phyloP scores from a whole-genome alignment of 2,113 vertebrate species.

The Charadrius vociferus region DNA sequence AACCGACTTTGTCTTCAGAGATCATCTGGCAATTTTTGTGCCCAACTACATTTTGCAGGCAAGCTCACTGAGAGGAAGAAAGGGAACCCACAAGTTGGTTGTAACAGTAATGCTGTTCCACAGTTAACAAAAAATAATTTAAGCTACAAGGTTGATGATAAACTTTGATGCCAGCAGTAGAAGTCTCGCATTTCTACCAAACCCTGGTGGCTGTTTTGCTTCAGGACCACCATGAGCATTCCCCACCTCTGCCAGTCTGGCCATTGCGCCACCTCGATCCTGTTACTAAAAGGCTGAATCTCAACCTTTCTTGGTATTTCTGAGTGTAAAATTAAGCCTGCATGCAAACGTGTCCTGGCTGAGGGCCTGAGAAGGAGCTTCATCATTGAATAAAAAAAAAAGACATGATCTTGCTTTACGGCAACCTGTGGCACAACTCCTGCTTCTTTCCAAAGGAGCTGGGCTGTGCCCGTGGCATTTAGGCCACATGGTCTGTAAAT shows the following conservation, averaged over 20 bases:
- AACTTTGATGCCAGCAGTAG: not conserved
- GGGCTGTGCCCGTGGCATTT: not conserved
- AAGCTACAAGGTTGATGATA: not conserved
- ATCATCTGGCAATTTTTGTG: not conserved
- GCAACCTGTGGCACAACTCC: not conserved
- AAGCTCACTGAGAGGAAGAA: not conserved
- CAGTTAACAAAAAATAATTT: not conserved
- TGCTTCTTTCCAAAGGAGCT: not conserved
- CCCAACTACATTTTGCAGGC: not conserved
- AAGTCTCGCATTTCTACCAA: not conserved
- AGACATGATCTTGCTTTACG: not conserved
- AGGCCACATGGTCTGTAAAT: fast-evolving
- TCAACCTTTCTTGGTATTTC: not conserved
- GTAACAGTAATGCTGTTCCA: not conserved
- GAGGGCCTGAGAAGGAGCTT: not conserved
- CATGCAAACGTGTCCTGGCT: not conserved
- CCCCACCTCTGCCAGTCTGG: not conserved
- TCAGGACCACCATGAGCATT: not conserved
- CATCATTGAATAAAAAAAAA: not conserved
- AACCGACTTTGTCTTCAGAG: not conserved
- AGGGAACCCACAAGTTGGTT: not conserved
- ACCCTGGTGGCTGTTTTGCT: not conserved
- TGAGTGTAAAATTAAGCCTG: not conserved
- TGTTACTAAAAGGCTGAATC: not conserved
- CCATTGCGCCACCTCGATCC: not conserved